phyloP scores from a whole-genome alignment of 1,140 invertebrate species.

The Bombus sylvicola region DNA sequence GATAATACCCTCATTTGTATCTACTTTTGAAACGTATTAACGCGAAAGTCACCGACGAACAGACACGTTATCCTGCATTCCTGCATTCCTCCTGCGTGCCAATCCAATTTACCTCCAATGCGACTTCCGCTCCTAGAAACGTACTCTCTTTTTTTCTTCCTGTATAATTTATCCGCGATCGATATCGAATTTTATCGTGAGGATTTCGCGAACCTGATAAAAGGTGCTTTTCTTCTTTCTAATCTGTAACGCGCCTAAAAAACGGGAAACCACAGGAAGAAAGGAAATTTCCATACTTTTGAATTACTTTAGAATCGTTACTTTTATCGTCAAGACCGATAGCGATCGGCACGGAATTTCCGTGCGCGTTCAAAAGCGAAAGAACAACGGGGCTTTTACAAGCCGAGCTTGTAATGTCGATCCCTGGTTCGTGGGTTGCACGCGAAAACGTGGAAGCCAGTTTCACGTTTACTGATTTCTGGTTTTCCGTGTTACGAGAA shows the following conservation, averaged over 20 bases:
- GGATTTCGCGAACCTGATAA: too few relatives aligned
- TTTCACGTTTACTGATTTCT: conserved; percentile 60
- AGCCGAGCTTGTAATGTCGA: not conserved
- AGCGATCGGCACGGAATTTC: not conserved
- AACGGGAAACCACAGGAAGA: not conserved
- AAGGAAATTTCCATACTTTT: not conserved
- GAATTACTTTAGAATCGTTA: not conserved
- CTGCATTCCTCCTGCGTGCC: conserved; percentile 28
- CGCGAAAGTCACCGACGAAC: conserved; percentile 32
- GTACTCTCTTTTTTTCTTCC: too few relatives aligned
- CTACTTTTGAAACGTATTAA: conserved; percentile 44
- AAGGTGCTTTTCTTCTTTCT: too few relatives aligned
- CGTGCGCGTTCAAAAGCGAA: conserved; percentile 11
- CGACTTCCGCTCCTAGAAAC: not conserved
- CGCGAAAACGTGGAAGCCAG: conserved; percentile 54
- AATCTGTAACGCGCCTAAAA: too few relatives aligned
- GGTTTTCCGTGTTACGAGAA: conserved; percentile 34
- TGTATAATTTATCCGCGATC: too few relatives aligned
- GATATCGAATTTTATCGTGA: too few relatives aligned
- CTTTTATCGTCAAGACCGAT: not conserved
- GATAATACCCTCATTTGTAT: conserved; percentile 77
- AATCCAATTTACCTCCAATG: not conserved
- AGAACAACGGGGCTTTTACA: not conserved
- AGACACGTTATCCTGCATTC: conserved; percentile 31
- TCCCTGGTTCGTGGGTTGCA: conserved; percentile 40